A percentile compares a stretch with the other conserved stretches of the same genome.
These are phyloP conservation scores for Drepana falcataria DNA, from an alignment of 2,888 invertebrate species.

Conservation along the genomic window DNA sequence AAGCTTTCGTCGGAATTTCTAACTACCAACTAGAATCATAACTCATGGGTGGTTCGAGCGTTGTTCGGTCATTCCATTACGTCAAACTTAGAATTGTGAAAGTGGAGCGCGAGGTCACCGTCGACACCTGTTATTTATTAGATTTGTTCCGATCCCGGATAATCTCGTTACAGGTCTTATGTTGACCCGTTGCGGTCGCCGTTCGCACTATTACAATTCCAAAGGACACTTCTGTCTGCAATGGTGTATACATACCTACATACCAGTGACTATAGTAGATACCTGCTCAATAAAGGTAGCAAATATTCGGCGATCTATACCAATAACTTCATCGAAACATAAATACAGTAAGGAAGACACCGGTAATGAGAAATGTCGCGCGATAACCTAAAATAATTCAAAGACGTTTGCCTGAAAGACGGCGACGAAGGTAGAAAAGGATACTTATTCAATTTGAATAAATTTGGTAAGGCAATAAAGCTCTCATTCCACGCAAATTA, in stretches of 20 bases:
- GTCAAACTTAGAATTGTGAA: conserved; percentile 32
- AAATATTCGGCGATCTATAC: no score
- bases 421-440: no score
- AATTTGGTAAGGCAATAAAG: no score
- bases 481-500: no score
- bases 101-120: conserved; percentile 39
- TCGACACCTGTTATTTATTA: conserved; percentile 68
- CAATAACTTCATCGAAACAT: no score
- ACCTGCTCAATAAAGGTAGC: neutral
- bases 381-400: no score
- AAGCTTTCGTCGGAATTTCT: no score
- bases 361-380: no score
- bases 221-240: neutral
- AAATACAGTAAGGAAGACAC: no score
- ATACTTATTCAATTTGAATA: no score
- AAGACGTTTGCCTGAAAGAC: no score
- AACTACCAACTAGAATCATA: no score
- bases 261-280: conserved; percentile 11
- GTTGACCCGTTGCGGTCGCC: conserved; percentile 26
- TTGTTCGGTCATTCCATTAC: conserved; percentile 20
- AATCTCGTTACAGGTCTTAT: conserved; percentile 50
- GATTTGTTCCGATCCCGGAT: conserved; percentile 66
- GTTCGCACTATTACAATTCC: conserved; percentile 5
- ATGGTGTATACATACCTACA: neutral
- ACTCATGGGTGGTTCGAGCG: conserved; percentile 6